Base-by-base conservation (phyloP, 2,888 invertebrate genomes). In the Gari tellinella region DNA sequence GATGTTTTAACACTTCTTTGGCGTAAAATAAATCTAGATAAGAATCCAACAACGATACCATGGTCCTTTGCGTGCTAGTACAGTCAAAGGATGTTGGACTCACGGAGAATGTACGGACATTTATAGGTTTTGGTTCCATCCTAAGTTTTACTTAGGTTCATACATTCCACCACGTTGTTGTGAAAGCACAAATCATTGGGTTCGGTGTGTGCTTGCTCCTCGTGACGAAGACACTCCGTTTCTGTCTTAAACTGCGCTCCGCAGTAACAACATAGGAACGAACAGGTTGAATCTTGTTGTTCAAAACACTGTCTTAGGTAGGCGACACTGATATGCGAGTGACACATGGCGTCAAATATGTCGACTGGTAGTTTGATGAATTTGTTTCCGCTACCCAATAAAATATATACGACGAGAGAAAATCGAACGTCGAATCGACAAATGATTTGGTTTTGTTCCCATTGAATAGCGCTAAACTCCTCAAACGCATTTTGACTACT, bases 1-100 rank as follows among this genome's bases (percentile, higher is more conserved):
- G 38, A 19, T 21, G 55, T 2, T 17, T 38, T 31, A 55, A 38
- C 4, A 55, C 23, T 55, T 55, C 55, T 19, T 60, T 46, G 48
- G 48, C 60, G 60, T 60, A 60, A 21, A 60, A 60, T 12, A 37
- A 60, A 48, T 46, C 60, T 38, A 31, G 37, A 38, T 60, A 60
- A 21, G 60, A 60, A n/a, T 60, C 37, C 43, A 57, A 43, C 45
- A 55, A 25, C 15, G 26, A 57, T 7, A 21, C 21, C 49, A 23
- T 49, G 3, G 31, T 31, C 31, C 31, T 31, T 31, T 4, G 10
- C 5, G 31, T 10, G 4, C 4, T 10, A 7, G 31, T 31, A 7
- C 31, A 31, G n/a, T n/a, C n/a, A n/a, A n/a, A n/a, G n/a, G n/a
- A n/a, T n/a, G n/a, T n/a, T n/a, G n/a, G n/a, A 31, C 31, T 31